Percentiles rank a stretch among this genome's conserved stretches.
Evolutionary conservation across 2,888 invertebrate genomes (phyloP).

Genomic region (Acrobasis consociella): DNA sequence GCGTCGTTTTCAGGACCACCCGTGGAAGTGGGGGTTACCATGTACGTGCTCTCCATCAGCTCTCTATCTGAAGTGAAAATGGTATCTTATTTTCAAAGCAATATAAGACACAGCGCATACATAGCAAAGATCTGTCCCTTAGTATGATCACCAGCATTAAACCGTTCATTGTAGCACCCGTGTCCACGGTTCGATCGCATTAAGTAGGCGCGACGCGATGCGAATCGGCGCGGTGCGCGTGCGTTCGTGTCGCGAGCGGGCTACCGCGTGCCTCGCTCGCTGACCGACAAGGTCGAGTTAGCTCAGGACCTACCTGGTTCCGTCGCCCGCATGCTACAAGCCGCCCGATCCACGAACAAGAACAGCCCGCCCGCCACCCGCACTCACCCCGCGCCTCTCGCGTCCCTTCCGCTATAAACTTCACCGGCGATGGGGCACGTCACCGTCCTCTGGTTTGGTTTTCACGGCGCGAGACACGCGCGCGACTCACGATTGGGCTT

Average conservation of each 20-base stretch:
- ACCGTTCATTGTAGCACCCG: slow-evolving; percentile 81
- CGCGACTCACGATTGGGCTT: slow-evolving; percentile 78
- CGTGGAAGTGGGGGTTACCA: slow-evolving; percentile 92
- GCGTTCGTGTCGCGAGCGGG: slow-evolving; percentile 30
- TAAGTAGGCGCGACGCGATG: slow-evolving; percentile 52
- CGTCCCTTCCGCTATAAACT: slow-evolving; percentile 46
- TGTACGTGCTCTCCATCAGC: slow-evolving; percentile 93
- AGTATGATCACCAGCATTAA: slow-evolving; percentile 77
- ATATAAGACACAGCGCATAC: slow-evolving; percentile 76
- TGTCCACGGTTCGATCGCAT: slow-evolving; percentile 77
- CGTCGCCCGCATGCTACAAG: slow-evolving; percentile 26
- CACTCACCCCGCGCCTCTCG: slow-evolving; percentile 55
- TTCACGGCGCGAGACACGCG: slow-evolving; percentile 65
- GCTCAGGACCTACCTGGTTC: slow-evolving; percentile 25
- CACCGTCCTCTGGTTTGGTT: slow-evolving; percentile 71
- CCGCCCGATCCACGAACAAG: slow-evolving; percentile 30
- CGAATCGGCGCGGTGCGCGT: slow-evolving; percentile 28
- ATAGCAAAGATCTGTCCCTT: slow-evolving; percentile 72
- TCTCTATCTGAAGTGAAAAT: slow-evolving; percentile 94
- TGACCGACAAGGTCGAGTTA: slow-evolving; percentile 18
- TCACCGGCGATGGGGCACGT: slow-evolving; percentile 67
- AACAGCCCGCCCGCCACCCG: slow-evolving; percentile 34
- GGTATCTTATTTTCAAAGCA: slow-evolving; percentile 73
- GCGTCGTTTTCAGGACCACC: slow-evolving; percentile 88
- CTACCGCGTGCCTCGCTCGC: slow-evolving; percentile 5